phyloP scores from a whole-genome alignment of 2,888 invertebrate species.

The Craniophora ligustri region DNA sequence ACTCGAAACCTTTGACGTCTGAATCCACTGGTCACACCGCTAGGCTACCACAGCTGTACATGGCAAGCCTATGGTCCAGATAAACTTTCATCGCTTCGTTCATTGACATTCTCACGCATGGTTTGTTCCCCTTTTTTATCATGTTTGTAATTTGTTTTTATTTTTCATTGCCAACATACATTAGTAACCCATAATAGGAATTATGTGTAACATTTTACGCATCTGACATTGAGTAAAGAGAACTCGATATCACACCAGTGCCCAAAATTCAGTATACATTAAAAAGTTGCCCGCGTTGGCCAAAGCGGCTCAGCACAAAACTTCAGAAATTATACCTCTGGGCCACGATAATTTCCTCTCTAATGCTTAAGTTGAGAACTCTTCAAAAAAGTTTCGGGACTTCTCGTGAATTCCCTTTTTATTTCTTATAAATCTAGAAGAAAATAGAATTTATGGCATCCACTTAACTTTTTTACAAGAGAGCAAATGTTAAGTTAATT shows the following conservation, averaged over 20 bases:
- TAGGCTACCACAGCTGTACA: too few relatives aligned
- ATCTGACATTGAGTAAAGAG: slow-evolving; percentile 16
- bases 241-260: slow-evolving; percentile 41
- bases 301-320: slow-evolving; percentile 61
- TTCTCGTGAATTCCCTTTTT: slow-evolving; percentile 68
- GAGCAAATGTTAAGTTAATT: slow-evolving; percentile 57
- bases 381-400: slow-evolving; percentile 69
- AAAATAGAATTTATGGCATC: slow-evolving; percentile 72
- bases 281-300: slow-evolving; percentile 60
- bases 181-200: background rate
- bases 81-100: too few relatives aligned
- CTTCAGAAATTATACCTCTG: slow-evolving; percentile 76
- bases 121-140: too few relatives aligned
- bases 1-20: too few relatives aligned
- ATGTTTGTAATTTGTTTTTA: too few relatives aligned
- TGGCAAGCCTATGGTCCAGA: too few relatives aligned
- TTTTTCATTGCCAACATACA: too few relatives aligned
- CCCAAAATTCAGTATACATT: slow-evolving; percentile 51
- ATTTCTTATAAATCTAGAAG: slow-evolving; percentile 72
- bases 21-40: too few relatives aligned
- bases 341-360: slow-evolving; percentile 78
- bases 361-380: slow-evolving; percentile 76
- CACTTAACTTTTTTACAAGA: slow-evolving; percentile 60
- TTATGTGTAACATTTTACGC: background rate
- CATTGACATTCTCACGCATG: too few relatives aligned